Percentiles rank a stretch among this genome's conserved stretches.
phyloP scores from a whole-genome alignment of 2,797 vertebrate genomes.

The Botia kubotai region DNA sequence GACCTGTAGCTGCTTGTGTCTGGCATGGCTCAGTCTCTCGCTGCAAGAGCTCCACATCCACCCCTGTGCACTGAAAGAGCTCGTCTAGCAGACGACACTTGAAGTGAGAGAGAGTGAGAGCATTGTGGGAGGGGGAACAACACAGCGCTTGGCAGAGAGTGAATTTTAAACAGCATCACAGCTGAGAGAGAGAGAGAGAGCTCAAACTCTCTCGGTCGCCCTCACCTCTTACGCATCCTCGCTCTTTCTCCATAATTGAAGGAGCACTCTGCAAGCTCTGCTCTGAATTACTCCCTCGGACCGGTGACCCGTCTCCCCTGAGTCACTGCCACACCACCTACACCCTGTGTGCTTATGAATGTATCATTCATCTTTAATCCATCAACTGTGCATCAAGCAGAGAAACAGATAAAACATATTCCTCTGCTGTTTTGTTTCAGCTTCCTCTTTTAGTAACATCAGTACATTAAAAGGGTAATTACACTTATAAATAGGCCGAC shows the following conservation, averaged over 20 bases:
- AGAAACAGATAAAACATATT: background rate
- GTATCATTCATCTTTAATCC: constrained; percentile 1
- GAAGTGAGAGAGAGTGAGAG: constrained; percentile 14
- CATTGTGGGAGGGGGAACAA: background rate
- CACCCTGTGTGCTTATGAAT: background rate
- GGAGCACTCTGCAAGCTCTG: background rate
- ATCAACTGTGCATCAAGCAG: background rate
- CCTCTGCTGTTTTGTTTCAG: background rate
- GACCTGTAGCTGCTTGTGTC: constrained; percentile 18
- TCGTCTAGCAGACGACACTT: constrained; percentile 13
- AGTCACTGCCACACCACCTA: constrained; percentile 37
- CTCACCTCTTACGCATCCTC: constrained; percentile 12
- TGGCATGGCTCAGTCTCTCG: constrained; percentile 40
- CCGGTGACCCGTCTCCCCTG: constrained; percentile 14
- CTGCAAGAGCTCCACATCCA: background rate
- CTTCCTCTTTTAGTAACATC: no score
- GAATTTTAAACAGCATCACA: constrained; percentile 43
- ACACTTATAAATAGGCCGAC: background rate
- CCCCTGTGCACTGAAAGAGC: constrained; percentile 16
- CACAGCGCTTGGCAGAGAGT: constrained; percentile 15
- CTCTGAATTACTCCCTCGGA: background rate
- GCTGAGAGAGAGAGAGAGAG: background rate
- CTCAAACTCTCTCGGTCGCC: background rate
- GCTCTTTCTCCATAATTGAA: background rate
- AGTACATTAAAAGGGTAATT: no score